Evolutionary conservation across 2,888 invertebrate genomes (phyloP).

Genomic region (Xestia rhomboidea): DNA sequence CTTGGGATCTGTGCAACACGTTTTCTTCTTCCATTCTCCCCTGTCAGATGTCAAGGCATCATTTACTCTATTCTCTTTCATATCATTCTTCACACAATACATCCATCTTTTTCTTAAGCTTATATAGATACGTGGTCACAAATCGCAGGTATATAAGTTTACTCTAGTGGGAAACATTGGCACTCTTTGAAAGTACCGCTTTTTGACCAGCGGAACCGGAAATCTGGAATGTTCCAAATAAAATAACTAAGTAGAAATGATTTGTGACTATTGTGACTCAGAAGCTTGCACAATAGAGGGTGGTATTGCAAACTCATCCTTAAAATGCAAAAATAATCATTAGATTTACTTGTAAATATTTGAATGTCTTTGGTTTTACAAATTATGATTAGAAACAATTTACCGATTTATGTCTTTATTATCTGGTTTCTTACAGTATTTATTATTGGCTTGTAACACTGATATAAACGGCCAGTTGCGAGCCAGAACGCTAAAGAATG

Average conservation of each 20-base stretch:
- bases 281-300: slow-evolving; percentile 34
- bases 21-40: not conserved
- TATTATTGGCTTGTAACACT: slow-evolving; percentile 40
- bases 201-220: not conserved
- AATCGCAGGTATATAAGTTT: not conserved
- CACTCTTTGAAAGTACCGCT: not conserved
- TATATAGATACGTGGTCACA: not conserved
- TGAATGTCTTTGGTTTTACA: not conserved
- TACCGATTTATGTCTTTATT: not conserved
- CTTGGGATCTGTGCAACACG: not conserved
- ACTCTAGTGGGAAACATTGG: not conserved
- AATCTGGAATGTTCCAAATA: not conserved
- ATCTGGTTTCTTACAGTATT: not conserved
- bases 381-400: not conserved
- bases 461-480: not conserved
- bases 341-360: too few relatives aligned
- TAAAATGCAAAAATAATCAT: not conserved
- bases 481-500: not conserved
- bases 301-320: not conserved
- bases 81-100: not conserved
- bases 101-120: not conserved
- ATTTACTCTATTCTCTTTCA: not conserved
- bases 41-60: not conserved
- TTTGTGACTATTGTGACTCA: slow-evolving; percentile 32
- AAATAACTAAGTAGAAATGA: not conserved